These are phyloP conservation scores for Athene noctua DNA, from an alignment of 2,113 vertebrate genomes.

Conservation along the genomic window DNA sequence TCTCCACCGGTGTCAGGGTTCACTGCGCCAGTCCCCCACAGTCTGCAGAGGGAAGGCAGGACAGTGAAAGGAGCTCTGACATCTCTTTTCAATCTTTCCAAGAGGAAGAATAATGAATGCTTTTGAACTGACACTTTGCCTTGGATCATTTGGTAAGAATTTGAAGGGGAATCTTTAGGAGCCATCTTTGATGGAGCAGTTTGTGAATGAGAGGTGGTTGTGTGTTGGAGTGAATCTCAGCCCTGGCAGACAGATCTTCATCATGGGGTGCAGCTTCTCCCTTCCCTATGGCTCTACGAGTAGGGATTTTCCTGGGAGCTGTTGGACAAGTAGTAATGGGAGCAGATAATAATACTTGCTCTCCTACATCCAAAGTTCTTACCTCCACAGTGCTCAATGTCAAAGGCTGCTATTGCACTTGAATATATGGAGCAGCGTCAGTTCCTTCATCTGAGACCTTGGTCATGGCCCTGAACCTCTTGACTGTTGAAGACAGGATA, in stretches of 20 bases:
- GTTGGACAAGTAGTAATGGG: not conserved
- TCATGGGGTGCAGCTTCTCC: not conserved
- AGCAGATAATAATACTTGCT: not conserved
- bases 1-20: not conserved
- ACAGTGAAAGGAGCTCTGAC: not conserved
- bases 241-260: not conserved
- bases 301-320: not conserved
- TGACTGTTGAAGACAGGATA: not conserved
- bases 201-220: not conserved
- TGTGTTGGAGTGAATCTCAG: not conserved
- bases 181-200: not conserved
- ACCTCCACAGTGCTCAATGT: fast-evolving
- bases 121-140: not conserved
- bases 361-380: not conserved
- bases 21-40: fast-evolving
- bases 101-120: not conserved
- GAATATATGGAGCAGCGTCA: not conserved
- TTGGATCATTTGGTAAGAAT: not conserved
- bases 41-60: not conserved
- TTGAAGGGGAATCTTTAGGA: not conserved
- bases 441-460: not conserved
- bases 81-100: not conserved
- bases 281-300: not conserved
- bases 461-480: not conserved
- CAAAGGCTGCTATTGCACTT: not conserved